These are phyloP conservation scores for Vulpes lagopus DNA, from an alignment of 2,113 vertebrate species.

Conservation along the genomic window DNA sequence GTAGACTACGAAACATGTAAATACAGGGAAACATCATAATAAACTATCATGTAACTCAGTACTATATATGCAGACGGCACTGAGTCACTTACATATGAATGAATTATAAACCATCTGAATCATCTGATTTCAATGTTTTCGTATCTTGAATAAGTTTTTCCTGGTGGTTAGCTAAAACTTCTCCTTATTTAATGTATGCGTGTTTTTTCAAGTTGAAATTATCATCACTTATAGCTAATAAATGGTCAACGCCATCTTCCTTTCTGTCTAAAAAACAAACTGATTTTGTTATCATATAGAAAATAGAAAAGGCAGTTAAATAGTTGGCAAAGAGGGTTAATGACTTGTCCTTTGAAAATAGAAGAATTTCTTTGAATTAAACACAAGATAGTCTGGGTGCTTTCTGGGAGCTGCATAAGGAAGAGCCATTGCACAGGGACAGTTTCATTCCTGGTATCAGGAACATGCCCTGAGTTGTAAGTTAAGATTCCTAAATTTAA, in stretches of 20 bases:
- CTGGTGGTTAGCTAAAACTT: background rate
- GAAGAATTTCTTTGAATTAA: background rate
- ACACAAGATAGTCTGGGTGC: background rate
- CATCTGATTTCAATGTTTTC: background rate
- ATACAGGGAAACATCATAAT: background rate
- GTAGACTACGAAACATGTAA: background rate
- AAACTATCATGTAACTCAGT: background rate
- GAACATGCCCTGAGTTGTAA: background rate
- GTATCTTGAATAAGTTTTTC: background rate
- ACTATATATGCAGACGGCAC: background rate
- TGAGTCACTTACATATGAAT: background rate
- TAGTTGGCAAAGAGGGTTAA: constrained; percentile 11
- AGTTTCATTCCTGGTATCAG: background rate
- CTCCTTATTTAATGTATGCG: background rate
- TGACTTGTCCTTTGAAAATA: constrained; percentile 18
- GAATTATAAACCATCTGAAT: background rate
- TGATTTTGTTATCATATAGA: background rate
- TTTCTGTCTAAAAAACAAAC: constrained; percentile 25
- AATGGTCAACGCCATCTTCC: background rate
- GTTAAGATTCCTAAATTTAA: background rate
- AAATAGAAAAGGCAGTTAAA: constrained; percentile 1
- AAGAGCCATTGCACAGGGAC: background rate
- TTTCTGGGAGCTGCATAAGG: background rate
- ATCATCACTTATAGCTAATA: background rate
- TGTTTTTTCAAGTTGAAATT: constrained; percentile 41